These are phyloP conservation scores for Gobionotothen gibberifrons DNA, from an alignment of 2,797 vertebrate genomes.

Conservation along the genomic window DNA sequence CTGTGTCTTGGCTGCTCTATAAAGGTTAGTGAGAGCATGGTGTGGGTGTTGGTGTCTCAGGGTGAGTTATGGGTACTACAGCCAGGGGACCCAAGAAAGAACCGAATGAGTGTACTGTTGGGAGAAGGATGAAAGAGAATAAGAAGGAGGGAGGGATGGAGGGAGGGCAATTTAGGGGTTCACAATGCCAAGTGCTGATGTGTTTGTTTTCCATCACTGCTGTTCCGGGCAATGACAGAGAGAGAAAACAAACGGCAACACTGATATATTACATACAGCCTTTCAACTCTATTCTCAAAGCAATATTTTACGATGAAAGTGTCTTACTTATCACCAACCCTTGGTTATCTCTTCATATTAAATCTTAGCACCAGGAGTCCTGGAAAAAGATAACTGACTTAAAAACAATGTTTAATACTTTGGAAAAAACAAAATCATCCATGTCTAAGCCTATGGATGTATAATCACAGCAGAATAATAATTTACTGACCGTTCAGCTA, in stretches of 20 bases:
- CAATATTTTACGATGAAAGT: slow-evolving; percentile 71
- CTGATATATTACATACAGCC: slow-evolving; percentile 83
- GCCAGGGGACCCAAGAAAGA: slow-evolving; percentile 85
- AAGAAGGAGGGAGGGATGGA: slow-evolving; percentile 64
- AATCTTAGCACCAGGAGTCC: slow-evolving; percentile 44
- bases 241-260: slow-evolving; percentile 79
- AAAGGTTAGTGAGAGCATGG: slow-evolving; percentile 83
- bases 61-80: slow-evolving; percentile 87
- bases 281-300: slow-evolving; percentile 75
- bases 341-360: slow-evolving; percentile 64
- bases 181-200: slow-evolving; percentile 87
- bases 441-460: slow-evolving; percentile 27
- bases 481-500: slow-evolving; percentile 35
- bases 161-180: slow-evolving; percentile 83
- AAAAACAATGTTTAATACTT: slow-evolving; percentile 34
- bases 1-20: slow-evolving; percentile 80
- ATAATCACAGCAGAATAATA: slow-evolving; percentile 30
- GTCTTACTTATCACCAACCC: slow-evolving; percentile 67
- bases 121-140: slow-evolving; percentile 83
- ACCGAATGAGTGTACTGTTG: slow-evolving; percentile 79
- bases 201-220: slow-evolving; percentile 87
- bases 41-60: slow-evolving; percentile 84
- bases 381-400: slow-evolving; percentile 21
- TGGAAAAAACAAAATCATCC: slow-evolving; percentile 18
- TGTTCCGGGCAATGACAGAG: slow-evolving; percentile 84